Evolutionary conservation across 1,140 invertebrate species (phyloP).

Genomic region (Leptinotarsa defecta): DNA sequence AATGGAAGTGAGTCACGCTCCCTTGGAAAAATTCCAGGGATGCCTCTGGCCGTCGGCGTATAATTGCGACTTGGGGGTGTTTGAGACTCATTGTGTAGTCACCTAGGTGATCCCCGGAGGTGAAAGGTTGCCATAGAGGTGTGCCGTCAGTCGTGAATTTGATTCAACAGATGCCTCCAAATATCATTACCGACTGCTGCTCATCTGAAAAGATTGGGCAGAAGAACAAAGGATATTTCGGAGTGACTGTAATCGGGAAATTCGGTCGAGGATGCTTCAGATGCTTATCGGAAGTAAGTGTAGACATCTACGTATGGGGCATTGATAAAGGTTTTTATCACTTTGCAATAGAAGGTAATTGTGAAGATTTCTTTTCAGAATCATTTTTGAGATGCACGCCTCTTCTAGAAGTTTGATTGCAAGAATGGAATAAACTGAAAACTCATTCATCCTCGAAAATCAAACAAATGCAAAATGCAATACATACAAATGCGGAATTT

Average conservation of each 20-base stretch:
- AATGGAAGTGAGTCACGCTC: neutral
- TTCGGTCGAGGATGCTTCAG: neutral
- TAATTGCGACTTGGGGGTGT: slow-evolving; percentile 20
- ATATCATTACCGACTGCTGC: slow-evolving; percentile 27
- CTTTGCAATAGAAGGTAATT: neutral
- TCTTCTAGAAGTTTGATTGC: no score
- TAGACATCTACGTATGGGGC: neutral
- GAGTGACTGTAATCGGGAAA: neutral
- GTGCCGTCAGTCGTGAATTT: slow-evolving; percentile 33
- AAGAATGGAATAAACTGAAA: no score
- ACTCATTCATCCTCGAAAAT: no score
- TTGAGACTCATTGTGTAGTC: slow-evolving; percentile 41
- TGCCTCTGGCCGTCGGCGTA: neutral
- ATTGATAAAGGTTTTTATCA: neutral
- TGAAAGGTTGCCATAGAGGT: slow-evolving; percentile 39
- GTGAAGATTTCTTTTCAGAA: neutral
- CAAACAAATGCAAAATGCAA: no score
- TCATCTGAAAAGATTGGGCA: slow-evolving; percentile 26
- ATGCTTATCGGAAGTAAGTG: neutral
- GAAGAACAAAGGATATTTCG: slow-evolving; percentile 26
- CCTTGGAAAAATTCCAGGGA: neutral
- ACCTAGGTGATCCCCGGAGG: slow-evolving; percentile 39
- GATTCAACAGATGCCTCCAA: slow-evolving; percentile 30
- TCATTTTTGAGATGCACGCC: no score
- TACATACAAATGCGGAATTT: no score